Conservation (phyloP, 2,113 vertebrate species). For the Rhynchopsitta pachyrhyncha region DNA sequence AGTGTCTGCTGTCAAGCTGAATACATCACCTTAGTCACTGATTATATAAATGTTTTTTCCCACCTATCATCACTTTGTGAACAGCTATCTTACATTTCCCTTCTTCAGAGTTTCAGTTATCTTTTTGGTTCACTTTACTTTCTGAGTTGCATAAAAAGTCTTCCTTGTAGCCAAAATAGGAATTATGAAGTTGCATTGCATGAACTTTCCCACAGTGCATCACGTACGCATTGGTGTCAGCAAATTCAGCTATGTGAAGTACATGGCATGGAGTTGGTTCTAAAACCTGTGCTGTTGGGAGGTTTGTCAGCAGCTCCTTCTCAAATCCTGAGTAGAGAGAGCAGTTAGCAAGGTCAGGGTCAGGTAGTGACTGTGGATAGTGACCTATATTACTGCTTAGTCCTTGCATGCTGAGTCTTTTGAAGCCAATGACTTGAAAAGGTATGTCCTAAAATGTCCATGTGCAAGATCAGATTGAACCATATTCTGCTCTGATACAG, state of each 20-base stretch:
- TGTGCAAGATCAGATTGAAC: not conserved
- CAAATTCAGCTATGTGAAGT: not conserved
- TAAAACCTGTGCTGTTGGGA: not conserved
- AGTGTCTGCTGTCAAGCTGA: not conserved
- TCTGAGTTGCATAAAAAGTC: not conserved
- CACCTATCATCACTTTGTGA: not conserved
- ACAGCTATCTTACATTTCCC: not conserved
- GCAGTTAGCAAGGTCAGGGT: not conserved
- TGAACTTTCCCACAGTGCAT: not conserved
- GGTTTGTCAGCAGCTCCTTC: not conserved
- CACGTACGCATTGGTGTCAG: not conserved
- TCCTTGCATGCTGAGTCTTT: not conserved
- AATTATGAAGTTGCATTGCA: not conserved
- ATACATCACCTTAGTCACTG: not conserved
- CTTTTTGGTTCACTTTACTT: not conserved
- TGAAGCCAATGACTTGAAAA: not conserved
- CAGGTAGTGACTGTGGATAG: accelerated
- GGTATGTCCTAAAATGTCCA: not conserved
- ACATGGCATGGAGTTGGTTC: not conserved
- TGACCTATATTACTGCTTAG: not conserved
- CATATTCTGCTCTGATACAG: not conserved
- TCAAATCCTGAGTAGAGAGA: not conserved
- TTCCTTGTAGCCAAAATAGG: not conserved
- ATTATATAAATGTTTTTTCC: not conserved
- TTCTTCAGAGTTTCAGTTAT: not conserved